Evolutionary conservation across 2,888 invertebrate genomes (phyloP), one percentile per base, ranked within the genome.

Genomic region (Synergus japonicus): DNA sequence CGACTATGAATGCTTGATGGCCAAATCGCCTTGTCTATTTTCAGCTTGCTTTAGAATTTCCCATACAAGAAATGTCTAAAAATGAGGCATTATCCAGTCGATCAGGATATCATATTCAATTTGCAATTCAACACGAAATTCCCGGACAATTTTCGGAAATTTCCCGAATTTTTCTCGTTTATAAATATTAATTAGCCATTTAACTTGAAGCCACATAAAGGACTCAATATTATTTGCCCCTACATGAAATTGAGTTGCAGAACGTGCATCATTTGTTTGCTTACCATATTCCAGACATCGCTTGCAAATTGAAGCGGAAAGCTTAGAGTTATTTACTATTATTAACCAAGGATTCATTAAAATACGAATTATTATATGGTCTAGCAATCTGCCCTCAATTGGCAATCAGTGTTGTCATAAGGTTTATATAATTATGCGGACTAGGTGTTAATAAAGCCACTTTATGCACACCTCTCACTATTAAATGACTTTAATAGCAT

Each of bases 1-100:
- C 66, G 44, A 43, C 66, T 41, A 41, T 66, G 64, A 64, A 66
- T 43, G n/a, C 66, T 66, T 66, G 66, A 66, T 43, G 66, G 2
- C 43, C 13, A 66, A 66, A 66, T 66, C 44, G 43, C 66, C 15
- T 66, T 66, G n/a, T 10, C 43, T 66, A 41, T 64, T 66, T 66
- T 66, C 41, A 44, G 10, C 9, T 10, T 44, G 10, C 44, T 10
- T 44, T 44, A 43, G 3, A 29, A 29, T 29, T 29, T 29, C 29
- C 29, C 29, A 37, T 37, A 37, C 37, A 37, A 37, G 37, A 37
- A 7, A 5, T 37, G 5, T 37, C 7, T 0, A 37, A 37, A 37
- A 29, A 29, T 29, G 3, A 29, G 29, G 29, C 3, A 29, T 29
- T 29, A 29, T 29, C 3, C 3, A 29, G 29, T 29, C 29, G 29